Evolutionary conservation across 2,113 vertebrate species (phyloP).

Genomic region (Mustela lutreola): DNA sequence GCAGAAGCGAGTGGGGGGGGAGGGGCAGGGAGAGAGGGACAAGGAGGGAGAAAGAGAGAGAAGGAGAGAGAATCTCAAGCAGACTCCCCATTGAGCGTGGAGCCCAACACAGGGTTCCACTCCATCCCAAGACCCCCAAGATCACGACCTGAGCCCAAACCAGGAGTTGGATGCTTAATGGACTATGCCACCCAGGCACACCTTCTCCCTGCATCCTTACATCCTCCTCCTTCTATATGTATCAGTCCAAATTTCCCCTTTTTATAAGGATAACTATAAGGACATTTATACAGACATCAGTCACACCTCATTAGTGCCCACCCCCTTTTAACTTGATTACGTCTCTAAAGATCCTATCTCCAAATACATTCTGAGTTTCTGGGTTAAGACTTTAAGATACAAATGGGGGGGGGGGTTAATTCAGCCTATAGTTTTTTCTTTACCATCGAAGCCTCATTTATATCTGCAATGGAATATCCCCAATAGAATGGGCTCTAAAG

Average conservation of each 20-base stretch:
- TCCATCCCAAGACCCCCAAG: not conserved
- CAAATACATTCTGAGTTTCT: not conserved
- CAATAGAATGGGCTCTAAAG: not conserved
- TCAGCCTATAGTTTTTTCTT: not conserved
- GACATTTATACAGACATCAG: not conserved
- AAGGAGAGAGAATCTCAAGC: not conserved
- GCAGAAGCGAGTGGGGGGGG: not conserved
- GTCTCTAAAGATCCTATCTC: not conserved
- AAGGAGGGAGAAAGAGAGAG: not conserved
- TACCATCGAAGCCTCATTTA: not conserved
- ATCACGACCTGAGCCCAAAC: not conserved
- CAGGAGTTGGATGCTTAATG: not conserved
- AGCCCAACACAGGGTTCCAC: not conserved
- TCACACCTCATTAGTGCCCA: not conserved
- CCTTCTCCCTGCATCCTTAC: not conserved
- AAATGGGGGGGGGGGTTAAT: not conserved
- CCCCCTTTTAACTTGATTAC: not conserved
- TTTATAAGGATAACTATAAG: not conserved
- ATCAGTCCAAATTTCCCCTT: not conserved
- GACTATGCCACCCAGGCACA: not conserved
- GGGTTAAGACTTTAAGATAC: not conserved
- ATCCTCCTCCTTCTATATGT: not conserved
- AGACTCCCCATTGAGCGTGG: not conserved
- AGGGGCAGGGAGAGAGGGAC: not conserved
- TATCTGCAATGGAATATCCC: not conserved